These are phyloP conservation scores for Drosophila diplacantha DNA, from an alignment of 2,888 invertebrate species.

Conservation along the genomic window DNA sequence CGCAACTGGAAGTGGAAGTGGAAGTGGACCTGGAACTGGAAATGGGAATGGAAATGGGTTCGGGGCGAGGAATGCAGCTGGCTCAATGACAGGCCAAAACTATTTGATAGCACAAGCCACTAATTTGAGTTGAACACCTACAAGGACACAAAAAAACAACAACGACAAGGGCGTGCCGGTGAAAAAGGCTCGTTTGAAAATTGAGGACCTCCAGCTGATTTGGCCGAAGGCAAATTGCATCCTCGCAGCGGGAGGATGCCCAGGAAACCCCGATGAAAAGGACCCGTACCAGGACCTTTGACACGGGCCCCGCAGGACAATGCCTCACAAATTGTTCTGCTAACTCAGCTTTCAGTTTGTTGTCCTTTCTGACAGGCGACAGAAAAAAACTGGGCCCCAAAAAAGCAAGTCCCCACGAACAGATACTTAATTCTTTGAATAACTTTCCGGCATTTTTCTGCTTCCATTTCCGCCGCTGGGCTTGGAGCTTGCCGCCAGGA, in stretches of 20 bases:
- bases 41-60: background rate
- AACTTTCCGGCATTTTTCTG: slow-evolving; percentile 18
- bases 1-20: slow-evolving; percentile 24
- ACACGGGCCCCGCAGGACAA: slow-evolving; percentile 34
- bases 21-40: background rate
- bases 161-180: slow-evolving; percentile 25
- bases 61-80: slow-evolving; percentile 36
- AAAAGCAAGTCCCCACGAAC: slow-evolving; percentile 10
- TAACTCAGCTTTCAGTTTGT: slow-evolving; percentile 35
- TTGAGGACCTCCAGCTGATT: slow-evolving; percentile 63
- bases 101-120: slow-evolving; percentile 62
- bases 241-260: slow-evolving; percentile 54
- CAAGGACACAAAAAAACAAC: slow-evolving; percentile 25
- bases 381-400: slow-evolving; percentile 3
- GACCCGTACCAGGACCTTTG: slow-evolving; percentile 35
- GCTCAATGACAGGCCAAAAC: slow-evolving; percentile 57
- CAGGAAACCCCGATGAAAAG: slow-evolving; percentile 43
- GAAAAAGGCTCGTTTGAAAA: slow-evolving; percentile 29
- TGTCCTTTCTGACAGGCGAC: slow-evolving; percentile 34
- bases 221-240: slow-evolving; percentile 61
- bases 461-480: slow-evolving; percentile 55
- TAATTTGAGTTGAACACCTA: slow-evolving; percentile 68
- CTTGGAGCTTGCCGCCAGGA: slow-evolving; percentile 23
- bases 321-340: slow-evolving; percentile 48
- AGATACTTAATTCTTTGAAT: slow-evolving; percentile 28